Base-by-base conservation (phyloP, 2,888 invertebrate species). In the Vannuccia rotundouncinata region DNA sequence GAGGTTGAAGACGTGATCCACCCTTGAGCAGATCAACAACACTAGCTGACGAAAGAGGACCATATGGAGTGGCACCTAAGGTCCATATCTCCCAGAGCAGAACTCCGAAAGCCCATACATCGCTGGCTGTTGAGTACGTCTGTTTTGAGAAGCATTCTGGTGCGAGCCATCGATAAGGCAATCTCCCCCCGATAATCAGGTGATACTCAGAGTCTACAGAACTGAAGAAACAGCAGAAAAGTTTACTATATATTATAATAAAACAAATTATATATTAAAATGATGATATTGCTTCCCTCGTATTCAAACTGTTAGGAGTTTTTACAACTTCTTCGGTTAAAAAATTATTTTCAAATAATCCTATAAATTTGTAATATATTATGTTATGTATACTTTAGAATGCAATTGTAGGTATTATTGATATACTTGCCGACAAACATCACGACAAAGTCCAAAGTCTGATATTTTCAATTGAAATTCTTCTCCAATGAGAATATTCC, bases 361-460 rank as follows among this genome's bases (percentile, higher is more conserved):
- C n/a, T n/a, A n/a, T n/a, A n/a, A n/a, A n/a, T n/a, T n/a, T n/a
- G n/a, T n/a, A n/a, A n/a, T n/a, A n/a, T n/a, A n/a, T n/a, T n/a
- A n/a, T n/a, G n/a, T n/a, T n/a, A n/a, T n/a, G n/a, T n/a, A n/a
- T n/a, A n/a, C n/a, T n/a, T n/a, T n/a, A n/a, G n/a, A n/a, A n/a
- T n/a, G n/a, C n/a, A n/a, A n/a, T n/a, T n/a, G n/a, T n/a, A n/a
- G n/a, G n/a, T n/a, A n/a, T n/a, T n/a, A n/a, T n/a, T n/a, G n/a
- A n/a, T n/a, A n/a, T n/a, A 5, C 29, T 13, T 75, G 29, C 29
- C 28, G 5, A 29, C 75, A 31, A 29, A 29, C 13, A 75, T 75
- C 31, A 27, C 75, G 75, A 75, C 30, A 75, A 2, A 75, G 31
- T 13, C 75, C 75, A 75, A 75, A 75, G 29, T 75, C 75, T 10